Base-by-base conservation (phyloP, 1,140 invertebrate genomes). In the Anthonomus grandis region DNA sequence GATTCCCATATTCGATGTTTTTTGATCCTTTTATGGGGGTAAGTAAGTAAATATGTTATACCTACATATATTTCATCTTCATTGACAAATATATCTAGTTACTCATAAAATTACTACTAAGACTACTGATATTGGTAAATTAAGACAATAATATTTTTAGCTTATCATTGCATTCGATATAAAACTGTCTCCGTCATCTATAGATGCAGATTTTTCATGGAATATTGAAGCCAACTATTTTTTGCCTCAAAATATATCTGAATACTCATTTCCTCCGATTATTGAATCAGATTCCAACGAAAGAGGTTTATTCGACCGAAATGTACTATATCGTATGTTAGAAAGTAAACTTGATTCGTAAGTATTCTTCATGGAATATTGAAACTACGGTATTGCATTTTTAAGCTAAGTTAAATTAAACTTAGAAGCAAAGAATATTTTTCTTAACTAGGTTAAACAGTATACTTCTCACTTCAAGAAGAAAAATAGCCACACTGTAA, bases 151-250 rank as follows among this genome's bases (percentile, higher is more conserved):
- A 19, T 5, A 23, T 31, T 48, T 63, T 48, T 49, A 71, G 82
- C 57, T 86, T 44, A 83, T 88, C 67, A 62, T 89, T 12, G 87
- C 87, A 0, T 76, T 89, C 36, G 84, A 86, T 0, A 76, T 90
- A 23, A 87, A 87, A 0, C 66, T 90, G 23, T 85, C 86, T 63
- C 75, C 87, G 44, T 84, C 86, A 1, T 78, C 81, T 62, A 81
- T 80, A 59, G 83, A 86, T 60, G 81, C 89, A 6, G 86, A 86
- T 57, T 75, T 90, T 27, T 86, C 87, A 0, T 87, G 86, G 64
- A 89, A 89, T 69, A 85, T 89, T 65, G 88, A 89, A 70, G 83
- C 83, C 0, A 87, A 84, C 70, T 89, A 89, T 73, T 73, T 63
- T 2, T 37, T 71, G 39, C 70, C 70, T 18, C 47, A 62, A 53